Evolutionary conservation across 2,113 vertebrate species (phyloP).

Genomic region (Ptilonorhynchus violaceus): DNA sequence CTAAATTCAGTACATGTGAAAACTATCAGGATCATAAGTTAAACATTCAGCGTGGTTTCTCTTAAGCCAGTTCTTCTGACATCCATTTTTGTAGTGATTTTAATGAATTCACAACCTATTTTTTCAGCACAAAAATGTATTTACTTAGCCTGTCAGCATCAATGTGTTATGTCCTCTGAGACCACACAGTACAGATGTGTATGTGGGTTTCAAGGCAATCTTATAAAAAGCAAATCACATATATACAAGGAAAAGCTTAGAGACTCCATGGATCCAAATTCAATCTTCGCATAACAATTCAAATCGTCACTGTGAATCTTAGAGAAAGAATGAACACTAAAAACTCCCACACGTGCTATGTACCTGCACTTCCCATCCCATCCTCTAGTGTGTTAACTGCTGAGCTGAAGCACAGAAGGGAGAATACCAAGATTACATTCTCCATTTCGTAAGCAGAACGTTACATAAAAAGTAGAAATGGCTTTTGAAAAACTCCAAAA

Average conservation of each 20-base stretch:
- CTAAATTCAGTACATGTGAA: neutral
- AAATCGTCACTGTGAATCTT: neutral
- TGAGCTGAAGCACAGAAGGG: neutral
- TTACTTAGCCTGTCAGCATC: neutral
- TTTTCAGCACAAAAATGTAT: neutral
- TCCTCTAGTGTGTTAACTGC: neutral
- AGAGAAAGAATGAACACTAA: neutral
- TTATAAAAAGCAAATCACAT: neutral
- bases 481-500: neutral
- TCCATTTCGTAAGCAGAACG: neutral
- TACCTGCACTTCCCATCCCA: neutral
- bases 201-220: neutral
- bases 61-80: neutral
- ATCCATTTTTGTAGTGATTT: neutral
- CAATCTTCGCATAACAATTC: neutral
- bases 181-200: neutral
- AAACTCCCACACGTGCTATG: accelerated
- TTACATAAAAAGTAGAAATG: neutral
- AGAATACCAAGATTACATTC: neutral
- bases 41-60: neutral
- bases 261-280: neutral
- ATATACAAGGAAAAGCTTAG: neutral
- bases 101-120: neutral
- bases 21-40: neutral
- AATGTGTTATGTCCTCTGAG: neutral